Evolutionary conservation across 2,797 vertebrate species (phyloP), one percentile per base, ranked within the genome.

Genomic region (Pelobates cultripes): DNA sequence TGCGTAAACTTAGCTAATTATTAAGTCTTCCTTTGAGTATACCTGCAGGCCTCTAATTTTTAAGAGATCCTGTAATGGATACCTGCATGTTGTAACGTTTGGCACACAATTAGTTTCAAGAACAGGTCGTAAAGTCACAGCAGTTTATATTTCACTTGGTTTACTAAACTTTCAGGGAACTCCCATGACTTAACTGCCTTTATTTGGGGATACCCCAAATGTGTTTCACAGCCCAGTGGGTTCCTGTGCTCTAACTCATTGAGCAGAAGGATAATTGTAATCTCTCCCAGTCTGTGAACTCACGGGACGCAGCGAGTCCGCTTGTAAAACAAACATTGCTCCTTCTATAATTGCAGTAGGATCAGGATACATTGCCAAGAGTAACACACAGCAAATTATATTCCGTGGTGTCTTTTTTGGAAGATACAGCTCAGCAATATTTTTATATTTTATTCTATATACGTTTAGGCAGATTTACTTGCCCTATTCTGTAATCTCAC

Each of bases 291-390:
- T 41, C 69, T 60, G 47, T 70, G 72, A 75, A 43, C 42, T 55
- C 61, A 68, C 43, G 12, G 70, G 53, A 53, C 43, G 70, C 61
- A 67, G 43, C 45, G 15, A 74, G 63, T 55, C 70, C 42, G 68
- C 66, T 71, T 77, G 68, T 76, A 77, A 42, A 76, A 57, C 60
- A 81, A 81, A 76, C 67, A 75, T 44, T 41, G 17, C 43, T 43
- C 43, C 28, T 51, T 28, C 4, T 76, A 55, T 77, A 81, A 76
- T 69, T 75, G 73, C 73, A 66, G 55, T 66, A 75, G 73, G 80
- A 71, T 81, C 77, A 76, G 10, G 41, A 41, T 7, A 14, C 6
- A 17, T 10, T 77, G 80, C 74, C 75, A 77, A 44, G 74, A 82
- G 67, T 6, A 51, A 51, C 47, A 51, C 47, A 10, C 63, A 69